Percentiles rank a stretch among this genome's conserved stretches.
Conservation (phyloP, 2,797 vertebrate species). For the Sebastes oblongus region DNA sequence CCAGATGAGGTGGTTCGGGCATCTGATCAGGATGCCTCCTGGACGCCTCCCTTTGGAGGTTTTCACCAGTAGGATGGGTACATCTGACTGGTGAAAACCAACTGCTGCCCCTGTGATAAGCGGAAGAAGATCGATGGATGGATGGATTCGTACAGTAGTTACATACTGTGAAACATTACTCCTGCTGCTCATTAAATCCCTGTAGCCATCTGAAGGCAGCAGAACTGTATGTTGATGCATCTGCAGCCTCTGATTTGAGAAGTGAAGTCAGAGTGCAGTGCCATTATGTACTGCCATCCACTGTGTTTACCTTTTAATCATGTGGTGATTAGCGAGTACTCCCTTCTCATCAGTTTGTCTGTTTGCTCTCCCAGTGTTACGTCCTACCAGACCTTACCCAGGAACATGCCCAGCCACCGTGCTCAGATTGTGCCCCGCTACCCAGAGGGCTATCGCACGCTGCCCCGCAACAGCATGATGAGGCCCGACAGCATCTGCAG, state of each 20-base stretch:
- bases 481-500: slow-evolving; percentile 91
- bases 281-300: too few species aligned
- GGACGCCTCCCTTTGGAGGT: too few species aligned
- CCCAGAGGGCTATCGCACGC: slow-evolving; percentile 92
- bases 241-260: background rate
- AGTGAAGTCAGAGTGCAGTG: too few species aligned
- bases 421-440: slow-evolving; percentile 85
- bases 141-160: too few species aligned
- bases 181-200: background rate
- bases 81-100: too few species aligned
- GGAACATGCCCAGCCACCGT: slow-evolving; percentile 96
- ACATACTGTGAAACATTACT: background rate
- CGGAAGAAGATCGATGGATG: too few species aligned
- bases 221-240: background rate
- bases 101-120: too few species aligned
- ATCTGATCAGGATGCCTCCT: too few species aligned
- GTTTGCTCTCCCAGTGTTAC: slow-evolving; percentile 77
- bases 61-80: too few species aligned
- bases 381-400: slow-evolving; percentile 93
- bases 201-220: background rate
- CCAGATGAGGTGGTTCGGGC: too few species aligned
- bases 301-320: background rate
- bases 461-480: slow-evolving; percentile 87
- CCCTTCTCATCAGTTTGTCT: background rate
- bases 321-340: background rate